Conservation (phyloP, 1,140 invertebrate genomes). For the Heliconius nattereri region DNA sequence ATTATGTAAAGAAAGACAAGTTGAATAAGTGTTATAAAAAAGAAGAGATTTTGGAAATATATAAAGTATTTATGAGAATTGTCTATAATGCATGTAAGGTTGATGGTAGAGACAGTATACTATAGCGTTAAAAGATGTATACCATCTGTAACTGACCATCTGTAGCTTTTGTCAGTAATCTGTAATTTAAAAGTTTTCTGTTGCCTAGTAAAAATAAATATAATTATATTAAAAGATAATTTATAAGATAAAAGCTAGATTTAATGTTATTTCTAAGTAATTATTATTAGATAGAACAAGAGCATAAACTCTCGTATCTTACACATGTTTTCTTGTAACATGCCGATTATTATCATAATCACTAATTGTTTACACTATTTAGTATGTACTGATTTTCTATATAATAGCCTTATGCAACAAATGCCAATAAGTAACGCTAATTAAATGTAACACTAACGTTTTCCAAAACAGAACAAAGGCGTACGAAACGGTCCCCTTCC, state of each 20-base stretch:
- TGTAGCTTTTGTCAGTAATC: no score
- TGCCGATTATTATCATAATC: slow-evolving; percentile 28
- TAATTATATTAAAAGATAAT: no score
- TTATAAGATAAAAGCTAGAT: background rate
- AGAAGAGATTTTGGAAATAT: no score
- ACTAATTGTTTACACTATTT: slow-evolving; percentile 34
- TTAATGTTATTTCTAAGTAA: background rate
- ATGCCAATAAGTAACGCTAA: slow-evolving; percentile 36
- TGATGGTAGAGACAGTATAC: no score
- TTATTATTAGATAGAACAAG: background rate
- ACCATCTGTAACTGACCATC: no score
- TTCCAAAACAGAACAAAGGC: slow-evolving; percentile 44
- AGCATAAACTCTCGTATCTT: slow-evolving; percentile 23
- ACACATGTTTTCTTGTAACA: slow-evolving; percentile 28
- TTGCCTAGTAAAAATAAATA: no score
- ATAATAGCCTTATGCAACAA: slow-evolving; percentile 24
- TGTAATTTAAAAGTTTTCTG: no score
- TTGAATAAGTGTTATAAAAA: no score
- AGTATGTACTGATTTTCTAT: slow-evolving; percentile 30
- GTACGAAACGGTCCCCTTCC: slow-evolving; percentile 34
- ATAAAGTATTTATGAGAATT: no score
- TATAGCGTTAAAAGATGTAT: no score
- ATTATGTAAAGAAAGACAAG: no score
- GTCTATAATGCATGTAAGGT: no score
- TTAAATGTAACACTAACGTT: slow-evolving; percentile 39